Evolutionary conservation across 2,113 vertebrate species (phyloP).

Genomic region (Coreoperca whiteheadi): DNA sequence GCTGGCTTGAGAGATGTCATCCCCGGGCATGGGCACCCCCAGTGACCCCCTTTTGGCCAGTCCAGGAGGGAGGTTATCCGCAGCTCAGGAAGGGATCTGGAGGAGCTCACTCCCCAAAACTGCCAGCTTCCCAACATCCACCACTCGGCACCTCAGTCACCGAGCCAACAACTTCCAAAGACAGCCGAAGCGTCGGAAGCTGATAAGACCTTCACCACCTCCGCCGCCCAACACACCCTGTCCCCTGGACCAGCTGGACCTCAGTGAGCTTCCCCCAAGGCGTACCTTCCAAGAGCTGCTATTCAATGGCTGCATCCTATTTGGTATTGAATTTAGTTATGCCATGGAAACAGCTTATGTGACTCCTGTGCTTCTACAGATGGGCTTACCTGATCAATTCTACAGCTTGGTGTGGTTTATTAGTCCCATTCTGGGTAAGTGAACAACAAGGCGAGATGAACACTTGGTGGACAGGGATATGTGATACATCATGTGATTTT

Average conservation of each 20-base stretch:
- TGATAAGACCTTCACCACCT: conserved; percentile 92
- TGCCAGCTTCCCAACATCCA: conserved; percentile 85
- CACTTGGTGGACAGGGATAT: background rate
- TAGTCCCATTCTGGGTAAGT: conserved; percentile 95
- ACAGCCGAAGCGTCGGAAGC: conserved; percentile 92
- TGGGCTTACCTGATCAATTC: conserved; percentile 96
- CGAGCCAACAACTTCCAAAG: conserved; percentile 99
- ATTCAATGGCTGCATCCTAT: conserved; percentile 95
- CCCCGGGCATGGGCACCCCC: conserved; percentile 85
- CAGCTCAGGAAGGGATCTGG: conserved; percentile 89
- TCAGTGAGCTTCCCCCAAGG: conserved; percentile 91
- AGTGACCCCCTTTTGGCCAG: conserved; percentile 87
- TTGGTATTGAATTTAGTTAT: conserved; percentile 98
- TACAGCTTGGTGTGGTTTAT: conserved; percentile 99
- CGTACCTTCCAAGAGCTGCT: conserved; percentile 92
- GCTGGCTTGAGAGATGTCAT: conserved; percentile 85
- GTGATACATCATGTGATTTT: conserved; percentile 6
- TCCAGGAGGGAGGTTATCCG: conserved; percentile 75
- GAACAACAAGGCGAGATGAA: background rate
- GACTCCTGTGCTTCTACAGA: conserved; percentile 95
- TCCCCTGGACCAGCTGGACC: conserved; percentile 90
- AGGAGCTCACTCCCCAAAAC: conserved; percentile 84
- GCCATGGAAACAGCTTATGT: conserved; percentile 99
- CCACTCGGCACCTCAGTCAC: conserved; percentile 93
- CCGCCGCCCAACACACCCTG: conserved; percentile 96